phyloP scores from a whole-genome alignment of 2,113 vertebrate genomes.

The Mugil cephalus region DNA sequence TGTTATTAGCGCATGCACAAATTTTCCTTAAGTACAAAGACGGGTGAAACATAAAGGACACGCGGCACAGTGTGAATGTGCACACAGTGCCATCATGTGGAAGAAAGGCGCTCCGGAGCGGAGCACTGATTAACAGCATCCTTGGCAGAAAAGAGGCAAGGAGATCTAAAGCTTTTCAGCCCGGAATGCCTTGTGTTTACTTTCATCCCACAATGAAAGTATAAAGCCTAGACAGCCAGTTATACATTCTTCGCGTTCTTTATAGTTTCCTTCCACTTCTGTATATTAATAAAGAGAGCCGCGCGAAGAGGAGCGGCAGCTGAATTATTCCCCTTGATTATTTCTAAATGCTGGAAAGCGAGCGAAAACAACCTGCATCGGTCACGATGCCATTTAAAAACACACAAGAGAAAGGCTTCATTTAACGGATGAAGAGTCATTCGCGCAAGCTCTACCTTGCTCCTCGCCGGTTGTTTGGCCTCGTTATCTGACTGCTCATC shows the following conservation, averaged over 20 bases:
- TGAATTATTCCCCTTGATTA: conserved; percentile 64
- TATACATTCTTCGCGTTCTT: conserved; percentile 57
- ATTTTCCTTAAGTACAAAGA: conserved; percentile 16
- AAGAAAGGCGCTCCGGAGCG: conserved; percentile 25
- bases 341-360: conserved; percentile 27
- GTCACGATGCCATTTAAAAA: conserved; percentile 22
- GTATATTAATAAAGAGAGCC: conserved; percentile 59
- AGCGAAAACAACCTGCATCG: conserved; percentile 27
- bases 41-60: conserved; percentile 26
- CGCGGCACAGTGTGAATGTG: conserved; percentile 61
- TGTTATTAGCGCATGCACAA: conserved; percentile 10
- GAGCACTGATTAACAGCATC: conserved; percentile 44
- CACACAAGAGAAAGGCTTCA: not conserved
- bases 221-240: conserved; percentile 42
- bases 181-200: conserved; percentile 60
- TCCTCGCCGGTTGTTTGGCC: conserved; percentile 75
- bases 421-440: not conserved
- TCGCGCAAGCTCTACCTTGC: conserved; percentile 79
- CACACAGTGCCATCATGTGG: conserved; percentile 82
- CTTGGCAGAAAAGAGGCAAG: conserved; percentile 31
- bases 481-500: conserved; percentile 92
- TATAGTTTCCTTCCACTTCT: conserved; percentile 48
- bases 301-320: conserved; percentile 3
- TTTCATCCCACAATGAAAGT: conserved; percentile 56
- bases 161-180: conserved; percentile 58